phyloP scores from a whole-genome alignment of 2,888 invertebrate genomes.

The Suillia variegata region DNA sequence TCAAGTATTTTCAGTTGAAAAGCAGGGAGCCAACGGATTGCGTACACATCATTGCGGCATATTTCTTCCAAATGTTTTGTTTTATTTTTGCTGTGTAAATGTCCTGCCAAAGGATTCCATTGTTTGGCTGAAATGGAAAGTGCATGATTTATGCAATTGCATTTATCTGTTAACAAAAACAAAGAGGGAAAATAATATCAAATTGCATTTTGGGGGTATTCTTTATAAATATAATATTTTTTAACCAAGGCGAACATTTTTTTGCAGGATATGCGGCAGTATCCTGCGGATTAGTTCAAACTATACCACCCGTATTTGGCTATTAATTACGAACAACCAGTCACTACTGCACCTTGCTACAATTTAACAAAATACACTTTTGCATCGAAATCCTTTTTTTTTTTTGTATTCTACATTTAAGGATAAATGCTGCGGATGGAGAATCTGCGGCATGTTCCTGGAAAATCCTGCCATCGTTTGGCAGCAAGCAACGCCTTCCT shows the following conservation, averaged over 20 bases:
- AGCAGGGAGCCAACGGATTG: background rate
- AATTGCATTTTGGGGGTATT: too few relatives aligned
- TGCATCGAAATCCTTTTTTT: too few relatives aligned
- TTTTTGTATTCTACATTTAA: too few relatives aligned
- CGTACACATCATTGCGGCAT: background rate
- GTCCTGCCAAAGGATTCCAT: conserved; percentile 9
- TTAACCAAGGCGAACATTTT: too few relatives aligned
- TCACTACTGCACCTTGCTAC: too few relatives aligned
- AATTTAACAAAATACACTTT: too few relatives aligned
- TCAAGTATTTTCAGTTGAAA: background rate
- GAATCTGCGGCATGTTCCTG: background rate
- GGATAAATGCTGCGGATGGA: too few relatives aligned
- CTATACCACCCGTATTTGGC: too few relatives aligned
- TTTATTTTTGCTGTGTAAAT: background rate
- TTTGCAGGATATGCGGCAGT: too few relatives aligned
- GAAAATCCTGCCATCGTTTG: conserved; percentile 9
- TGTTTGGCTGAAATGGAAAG: background rate
- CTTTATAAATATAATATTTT: too few relatives aligned
- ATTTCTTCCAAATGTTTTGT: background rate
- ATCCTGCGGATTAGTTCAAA: too few relatives aligned
- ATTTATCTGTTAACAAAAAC: conserved; percentile 21
- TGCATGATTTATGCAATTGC: conserved; percentile 17
- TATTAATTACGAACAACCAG: too few relatives aligned
- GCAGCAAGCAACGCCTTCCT: background rate
- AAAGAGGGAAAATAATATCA: conserved; percentile 8